Base-by-base conservation (phyloP, 2,113 vertebrate genomes). In the Oplegnathus fasciatus region DNA sequence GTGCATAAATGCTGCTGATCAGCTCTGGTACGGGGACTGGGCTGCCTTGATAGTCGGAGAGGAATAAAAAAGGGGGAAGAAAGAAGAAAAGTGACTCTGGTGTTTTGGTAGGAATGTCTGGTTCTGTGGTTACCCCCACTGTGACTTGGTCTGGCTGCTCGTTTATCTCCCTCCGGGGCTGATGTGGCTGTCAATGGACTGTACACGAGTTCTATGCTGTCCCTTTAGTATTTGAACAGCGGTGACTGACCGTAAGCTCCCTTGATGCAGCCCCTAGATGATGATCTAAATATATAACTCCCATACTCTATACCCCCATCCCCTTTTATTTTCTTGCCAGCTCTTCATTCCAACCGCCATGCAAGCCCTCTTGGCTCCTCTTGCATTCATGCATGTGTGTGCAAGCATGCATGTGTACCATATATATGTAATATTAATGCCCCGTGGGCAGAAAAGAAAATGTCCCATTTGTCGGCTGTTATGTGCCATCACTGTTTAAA, bases 341-440 rank as follows among this genome's bases (percentile, higher is more conserved):
- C 37, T 75, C 57, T 57, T 65, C 42, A 73, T 58, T 48, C 60
- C 15, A 42, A 30, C 61, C 37, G n/a, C 11, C 40, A 40, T 60
- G 32, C 57, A 44, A 8, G 75, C 44, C 54, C 48, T 58, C 28
- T 18, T 48, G 52, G 61, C 61, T 80, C 32, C 37, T 80, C 64
- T 74, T 44, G 40, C 52, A 44, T 58, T 79, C 82, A 90, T 66
- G 84, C 74, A 61, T 83, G 81, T 83, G 78, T 88, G 79, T 68
- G 66, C 68, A 73, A 74, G 69, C 88, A 77, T 84, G 82, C 81
- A 71, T 80, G 85, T 80, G 78, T 52, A 61, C 37, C 46, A 20
- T 52, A 52, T 77, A 50, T 79, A 80, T 93, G 88, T 78, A 86
- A 72, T 83, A 83, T 90, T 90, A 81, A 93, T 89, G 87, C 52